phyloP scores from a whole-genome alignment of 2,113 vertebrate species.

The Coturnix japonica region DNA sequence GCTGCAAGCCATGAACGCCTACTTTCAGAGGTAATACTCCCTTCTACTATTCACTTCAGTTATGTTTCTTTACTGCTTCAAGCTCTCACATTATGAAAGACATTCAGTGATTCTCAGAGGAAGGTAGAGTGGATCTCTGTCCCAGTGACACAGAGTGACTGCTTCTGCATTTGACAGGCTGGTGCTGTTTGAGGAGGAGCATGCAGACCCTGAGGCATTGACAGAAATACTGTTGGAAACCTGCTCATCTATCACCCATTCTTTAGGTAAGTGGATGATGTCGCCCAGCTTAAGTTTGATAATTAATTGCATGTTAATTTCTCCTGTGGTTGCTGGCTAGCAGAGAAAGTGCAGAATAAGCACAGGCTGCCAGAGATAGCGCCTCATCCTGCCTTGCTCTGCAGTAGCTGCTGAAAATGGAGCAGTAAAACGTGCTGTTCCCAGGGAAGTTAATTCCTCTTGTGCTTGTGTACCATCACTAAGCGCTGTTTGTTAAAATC shows the following conservation, averaged over 20 bases:
- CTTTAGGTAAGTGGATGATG: conserved; percentile 83
- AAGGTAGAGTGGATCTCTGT: neutral
- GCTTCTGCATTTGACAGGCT: conserved; percentile 78
- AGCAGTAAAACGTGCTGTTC: neutral
- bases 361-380: neutral
- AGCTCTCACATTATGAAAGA: neutral
- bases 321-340: neutral
- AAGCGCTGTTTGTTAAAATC: neutral
- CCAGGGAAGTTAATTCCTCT: neutral
- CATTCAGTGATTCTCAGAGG: neutral
- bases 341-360: neutral
- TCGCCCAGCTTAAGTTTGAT: neutral
- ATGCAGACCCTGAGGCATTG: conserved; percentile 81
- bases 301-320: neutral
- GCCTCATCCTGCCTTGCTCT: neutral
- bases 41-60: neutral
- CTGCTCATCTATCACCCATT: conserved; percentile 88
- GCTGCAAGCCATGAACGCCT: conserved; percentile 92
- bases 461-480: neutral
- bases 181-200: conserved; percentile 87
- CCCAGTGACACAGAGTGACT: neutral
- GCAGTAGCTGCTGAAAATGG: neutral
- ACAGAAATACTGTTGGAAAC: conserved; percentile 90
- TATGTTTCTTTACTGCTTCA: neutral
- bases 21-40: conserved; percentile 87